These are phyloP conservation scores for Monochamus alternatus DNA, from an alignment of 2,888 invertebrate genomes.

Conservation along the genomic window DNA sequence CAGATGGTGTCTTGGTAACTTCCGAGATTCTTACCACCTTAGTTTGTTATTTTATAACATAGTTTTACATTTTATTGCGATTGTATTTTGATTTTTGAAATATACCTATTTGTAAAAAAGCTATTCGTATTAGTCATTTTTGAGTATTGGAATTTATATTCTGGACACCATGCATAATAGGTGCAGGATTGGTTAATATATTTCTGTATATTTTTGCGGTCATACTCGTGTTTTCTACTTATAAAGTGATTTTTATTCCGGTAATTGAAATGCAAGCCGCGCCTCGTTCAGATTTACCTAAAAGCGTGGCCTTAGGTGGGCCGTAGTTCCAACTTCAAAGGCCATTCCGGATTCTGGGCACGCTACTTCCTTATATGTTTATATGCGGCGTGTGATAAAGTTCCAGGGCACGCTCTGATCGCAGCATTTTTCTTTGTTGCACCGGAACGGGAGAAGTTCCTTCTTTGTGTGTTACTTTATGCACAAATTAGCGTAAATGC, in stretches of 20 bases:
- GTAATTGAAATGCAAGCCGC: conserved; percentile 57
- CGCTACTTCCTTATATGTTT: conserved; percentile 41
- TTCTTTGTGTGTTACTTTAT: neutral
- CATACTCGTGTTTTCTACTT: neutral
- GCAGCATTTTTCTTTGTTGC: neutral
- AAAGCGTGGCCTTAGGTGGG: conserved; percentile 50
- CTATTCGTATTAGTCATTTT: too few relatives aligned
- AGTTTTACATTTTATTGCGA: too few relatives aligned
- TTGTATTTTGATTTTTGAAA: too few relatives aligned
- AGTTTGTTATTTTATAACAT: too few relatives aligned
- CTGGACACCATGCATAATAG: too few relatives aligned
- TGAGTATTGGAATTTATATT: too few relatives aligned
- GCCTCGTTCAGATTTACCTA: conserved; percentile 54
- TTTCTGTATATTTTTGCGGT: neutral
- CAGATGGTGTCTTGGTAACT: too few relatives aligned
- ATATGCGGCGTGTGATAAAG: conserved; percentile 40
- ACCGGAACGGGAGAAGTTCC: neutral
- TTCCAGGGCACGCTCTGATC: conserved; percentile 30
- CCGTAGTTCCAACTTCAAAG: conserved; percentile 41
- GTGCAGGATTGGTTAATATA: too few relatives aligned
- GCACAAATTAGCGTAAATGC: neutral
- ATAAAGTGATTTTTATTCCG: conserved; percentile 49
- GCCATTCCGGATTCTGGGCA: conserved; percentile 42
- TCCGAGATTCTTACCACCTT: too few relatives aligned
- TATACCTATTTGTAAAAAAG: too few relatives aligned